Evolutionary conservation across 1,140 invertebrate genomes (phyloP).

Genomic region (Chironomus striatipennis): DNA sequence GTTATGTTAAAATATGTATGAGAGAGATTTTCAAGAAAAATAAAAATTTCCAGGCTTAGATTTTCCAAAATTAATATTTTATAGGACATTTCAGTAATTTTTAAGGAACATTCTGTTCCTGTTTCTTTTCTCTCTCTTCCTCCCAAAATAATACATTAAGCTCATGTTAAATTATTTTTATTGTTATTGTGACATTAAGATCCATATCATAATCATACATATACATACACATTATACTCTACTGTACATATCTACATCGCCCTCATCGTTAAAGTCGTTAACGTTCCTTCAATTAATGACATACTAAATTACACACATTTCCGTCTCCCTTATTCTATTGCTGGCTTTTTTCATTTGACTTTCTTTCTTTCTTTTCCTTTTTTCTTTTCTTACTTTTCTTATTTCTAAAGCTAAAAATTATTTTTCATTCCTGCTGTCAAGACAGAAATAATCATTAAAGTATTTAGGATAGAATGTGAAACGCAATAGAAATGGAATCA

Average conservation of each 20-base stretch:
- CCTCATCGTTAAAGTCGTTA: constrained; percentile 4
- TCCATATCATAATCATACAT: neutral
- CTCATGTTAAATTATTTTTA: constrained; percentile 15
- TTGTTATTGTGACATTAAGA: constrained; percentile 8
- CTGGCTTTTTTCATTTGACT: no score
- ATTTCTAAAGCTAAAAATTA: no score
- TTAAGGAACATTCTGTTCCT: no score
- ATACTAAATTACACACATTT: constrained; percentile 8
- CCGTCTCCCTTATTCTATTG: neutral
- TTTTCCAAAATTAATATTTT: no score
- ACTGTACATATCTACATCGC: neutral
- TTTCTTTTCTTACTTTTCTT: no score
- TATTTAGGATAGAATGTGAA: neutral
- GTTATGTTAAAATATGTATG: no score
- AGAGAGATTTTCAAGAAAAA: no score
- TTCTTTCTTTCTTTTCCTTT: no score
- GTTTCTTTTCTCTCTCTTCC: no score
- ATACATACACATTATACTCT: no score
- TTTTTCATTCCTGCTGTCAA: neutral
- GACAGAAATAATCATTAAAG: neutral
- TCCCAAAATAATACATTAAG: neutral
- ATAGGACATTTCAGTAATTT: no score
- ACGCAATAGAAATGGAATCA: neutral
- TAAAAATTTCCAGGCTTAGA: no score
- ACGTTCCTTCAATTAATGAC: constrained; percentile 8